Conservation (phyloP, 2,113 vertebrate genomes). For the Rhegmatorhina hoffmannsi region DNA sequence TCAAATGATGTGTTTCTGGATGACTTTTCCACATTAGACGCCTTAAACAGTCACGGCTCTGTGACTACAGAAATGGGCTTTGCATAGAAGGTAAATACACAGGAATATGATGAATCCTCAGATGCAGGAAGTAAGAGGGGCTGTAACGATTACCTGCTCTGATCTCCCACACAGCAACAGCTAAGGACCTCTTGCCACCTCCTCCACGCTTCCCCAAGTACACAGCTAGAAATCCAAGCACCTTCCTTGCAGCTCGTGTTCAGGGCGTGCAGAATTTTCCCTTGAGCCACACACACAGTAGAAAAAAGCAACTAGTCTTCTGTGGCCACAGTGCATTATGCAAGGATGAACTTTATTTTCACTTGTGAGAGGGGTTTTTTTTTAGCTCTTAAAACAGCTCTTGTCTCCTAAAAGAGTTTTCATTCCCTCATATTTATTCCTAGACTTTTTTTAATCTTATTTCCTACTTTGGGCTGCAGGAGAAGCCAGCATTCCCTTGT, state of each 20-base stretch:
- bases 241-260: neutral
- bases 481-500: slow-evolving; percentile 59
- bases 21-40: slow-evolving; percentile 31
- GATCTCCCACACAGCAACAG: neutral
- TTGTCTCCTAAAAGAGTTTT: neutral
- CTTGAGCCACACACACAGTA: neutral
- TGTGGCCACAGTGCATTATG: neutral
- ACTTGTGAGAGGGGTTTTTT: neutral
- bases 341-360: neutral
- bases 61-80: slow-evolving; percentile 22
- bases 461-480: neutral
- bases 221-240: neutral
- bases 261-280: neutral
- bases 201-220: neutral
- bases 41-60: slow-evolving; percentile 29
- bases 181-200: neutral
- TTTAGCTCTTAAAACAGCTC: neutral
- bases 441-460: slow-evolving; percentile 26
- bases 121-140: neutral
- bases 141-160: neutral
- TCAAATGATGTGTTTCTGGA: slow-evolving; percentile 58
- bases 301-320: neutral
- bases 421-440: neutral
- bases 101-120: neutral
- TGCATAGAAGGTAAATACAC: neutral